Percentiles rank a stretch among this genome's conserved stretches.
Evolutionary conservation across 1,140 invertebrate species (phyloP).

Genomic region (Octopus sinensis): DNA sequence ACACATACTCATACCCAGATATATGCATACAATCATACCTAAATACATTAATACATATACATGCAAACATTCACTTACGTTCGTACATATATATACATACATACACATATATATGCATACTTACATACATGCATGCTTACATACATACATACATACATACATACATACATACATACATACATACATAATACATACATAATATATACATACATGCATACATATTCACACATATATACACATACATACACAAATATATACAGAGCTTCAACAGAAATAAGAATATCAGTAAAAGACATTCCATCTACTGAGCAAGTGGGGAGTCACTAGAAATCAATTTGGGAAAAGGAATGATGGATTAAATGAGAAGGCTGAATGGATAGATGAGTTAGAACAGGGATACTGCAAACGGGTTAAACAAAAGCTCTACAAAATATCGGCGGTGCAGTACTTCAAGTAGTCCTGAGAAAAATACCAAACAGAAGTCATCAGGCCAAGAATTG

Average conservation of each 20-base stretch:
- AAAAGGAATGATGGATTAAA: too few species aligned
- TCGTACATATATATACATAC: not conserved
- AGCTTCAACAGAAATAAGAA: too few species aligned
- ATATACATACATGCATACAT: constrained; percentile 9
- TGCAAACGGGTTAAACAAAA: too few species aligned
- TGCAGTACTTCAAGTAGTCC: too few species aligned
- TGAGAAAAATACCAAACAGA: too few species aligned
- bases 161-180: constrained; percentile 15
- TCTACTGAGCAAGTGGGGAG: too few species aligned
- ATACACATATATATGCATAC: not conserved
- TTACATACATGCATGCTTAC: not conserved
- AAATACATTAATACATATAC: not conserved
- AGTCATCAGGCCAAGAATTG: too few species aligned
- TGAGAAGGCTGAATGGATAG: too few species aligned
- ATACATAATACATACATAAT: constrained; percentile 16
- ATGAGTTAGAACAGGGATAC: too few species aligned
- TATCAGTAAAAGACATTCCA: too few species aligned
- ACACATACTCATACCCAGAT: not conserved
- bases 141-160: constrained; percentile 17
- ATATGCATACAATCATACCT: not conserved
- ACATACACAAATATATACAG: not conserved
- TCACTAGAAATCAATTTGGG: too few species aligned
- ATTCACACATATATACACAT: constrained; percentile 14
- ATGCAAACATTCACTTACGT: not conserved
- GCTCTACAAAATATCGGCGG: too few species aligned